These are phyloP conservation scores for Pangasius sanitwongsei DNA, from an alignment of 2,797 vertebrate genomes.

Conservation along the genomic window DNA sequence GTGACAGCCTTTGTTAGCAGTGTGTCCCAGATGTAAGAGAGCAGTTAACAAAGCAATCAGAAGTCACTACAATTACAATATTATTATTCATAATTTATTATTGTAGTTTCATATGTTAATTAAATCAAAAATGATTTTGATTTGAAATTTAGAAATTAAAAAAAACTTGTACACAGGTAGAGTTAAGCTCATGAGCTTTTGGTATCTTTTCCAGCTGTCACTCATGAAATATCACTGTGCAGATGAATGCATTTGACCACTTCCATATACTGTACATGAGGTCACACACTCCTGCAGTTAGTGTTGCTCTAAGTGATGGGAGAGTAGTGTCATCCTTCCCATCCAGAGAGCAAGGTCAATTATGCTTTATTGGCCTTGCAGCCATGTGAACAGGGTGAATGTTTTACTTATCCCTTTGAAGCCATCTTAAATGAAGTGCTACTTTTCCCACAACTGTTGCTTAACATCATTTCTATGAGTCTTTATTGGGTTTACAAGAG, in stretches of 20 bases:
- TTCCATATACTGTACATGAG: not conserved
- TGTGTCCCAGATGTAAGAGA: not conserved
- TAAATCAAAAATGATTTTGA: not conserved
- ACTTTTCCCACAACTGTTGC: slow-evolving; percentile 36
- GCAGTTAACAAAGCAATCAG: not conserved
- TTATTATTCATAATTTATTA: not conserved
- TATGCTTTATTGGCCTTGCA: too few relatives aligned
- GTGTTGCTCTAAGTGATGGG: too few relatives aligned
- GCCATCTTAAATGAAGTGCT: not conserved
- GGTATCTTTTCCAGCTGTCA: not conserved
- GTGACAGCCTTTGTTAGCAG: not conserved
- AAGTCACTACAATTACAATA: not conserved
- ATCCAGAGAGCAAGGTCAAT: too few relatives aligned
- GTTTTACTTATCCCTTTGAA: not conserved
- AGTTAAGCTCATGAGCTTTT: not conserved
- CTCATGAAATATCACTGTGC: not conserved
- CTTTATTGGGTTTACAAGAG: slow-evolving; percentile 25
- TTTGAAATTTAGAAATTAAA: not conserved
- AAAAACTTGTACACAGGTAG: not conserved
- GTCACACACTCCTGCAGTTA: not conserved
- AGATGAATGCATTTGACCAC: not conserved
- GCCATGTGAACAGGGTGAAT: not conserved
- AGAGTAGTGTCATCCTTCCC: too few relatives aligned
- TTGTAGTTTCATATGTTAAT: not conserved
- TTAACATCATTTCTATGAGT: not conserved